These are phyloP conservation scores for Thalassophryne amazonica DNA, from an alignment of 2,797 vertebrate species.

Conservation along the genomic window DNA sequence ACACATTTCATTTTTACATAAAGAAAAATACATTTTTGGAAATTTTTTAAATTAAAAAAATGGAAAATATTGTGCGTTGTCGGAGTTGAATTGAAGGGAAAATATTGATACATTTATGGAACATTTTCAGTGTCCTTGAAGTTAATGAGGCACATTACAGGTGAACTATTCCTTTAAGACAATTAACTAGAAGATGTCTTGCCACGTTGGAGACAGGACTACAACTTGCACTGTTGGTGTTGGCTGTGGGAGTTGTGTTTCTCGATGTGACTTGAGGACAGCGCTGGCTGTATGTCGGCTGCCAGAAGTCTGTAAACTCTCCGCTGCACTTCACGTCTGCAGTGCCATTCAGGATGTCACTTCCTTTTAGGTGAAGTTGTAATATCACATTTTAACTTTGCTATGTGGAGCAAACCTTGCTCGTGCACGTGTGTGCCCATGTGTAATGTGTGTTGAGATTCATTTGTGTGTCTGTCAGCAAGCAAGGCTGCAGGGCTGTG, in stretches of 20 bases:
- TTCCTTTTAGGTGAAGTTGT: slow-evolving; percentile 59
- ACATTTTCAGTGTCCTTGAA: no score
- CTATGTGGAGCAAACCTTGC: slow-evolving; percentile 54
- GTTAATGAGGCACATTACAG: no score
- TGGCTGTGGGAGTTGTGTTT: slow-evolving; percentile 21
- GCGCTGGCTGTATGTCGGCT: slow-evolving; percentile 27
- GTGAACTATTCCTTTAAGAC: no score
- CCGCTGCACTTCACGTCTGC: slow-evolving; percentile 45
- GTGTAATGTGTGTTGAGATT: slow-evolving; percentile 22
- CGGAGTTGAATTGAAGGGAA: no score
- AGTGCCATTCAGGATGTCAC: slow-evolving; percentile 64
- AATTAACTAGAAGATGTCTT: no score
- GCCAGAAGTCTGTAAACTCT: slow-evolving; percentile 68
- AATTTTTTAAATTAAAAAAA: no score
- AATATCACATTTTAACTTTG: slow-evolving; percentile 66
- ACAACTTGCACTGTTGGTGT: no score
- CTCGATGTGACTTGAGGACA: slow-evolving; percentile 3
- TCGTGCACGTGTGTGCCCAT: background rate
- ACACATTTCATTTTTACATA: no score
- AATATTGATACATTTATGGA: no score
- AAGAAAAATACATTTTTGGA: no score
- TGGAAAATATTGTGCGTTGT: no score
- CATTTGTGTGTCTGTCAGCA: slow-evolving; percentile 48
- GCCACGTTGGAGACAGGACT: no score
- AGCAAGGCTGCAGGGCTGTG: slow-evolving; percentile 59